Base-by-base conservation (phyloP, 2,888 invertebrate genomes). In the Choristoneura rosaceana region DNA sequence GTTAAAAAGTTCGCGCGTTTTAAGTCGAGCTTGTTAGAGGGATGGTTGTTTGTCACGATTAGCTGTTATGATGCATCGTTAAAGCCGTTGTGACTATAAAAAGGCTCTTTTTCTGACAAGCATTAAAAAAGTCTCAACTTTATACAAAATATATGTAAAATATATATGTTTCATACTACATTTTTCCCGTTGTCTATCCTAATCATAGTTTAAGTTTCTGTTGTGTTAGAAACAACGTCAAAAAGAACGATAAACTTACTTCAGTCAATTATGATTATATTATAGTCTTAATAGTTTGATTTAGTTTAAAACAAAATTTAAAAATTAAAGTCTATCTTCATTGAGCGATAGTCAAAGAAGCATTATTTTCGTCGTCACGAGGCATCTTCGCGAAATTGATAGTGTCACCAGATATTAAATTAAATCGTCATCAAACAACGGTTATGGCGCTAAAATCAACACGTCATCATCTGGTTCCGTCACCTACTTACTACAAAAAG, bases 1-100 rank as follows among this genome's bases (percentile, higher is more conserved):
- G 77, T 78, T 80, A 80, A 81, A 81, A 82, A 78, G 68, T 79
- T 78, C 68, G 45, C 69, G 62, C 69, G 68, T 73, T 73, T 73
- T 15, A 55, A 68, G 50, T 45, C 38, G 47, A n/a, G 9, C 25
- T 66, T 55, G 55, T 41, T 55, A 41, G 17, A 66, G 25, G 41
- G 38, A 55, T 66, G 41, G 55, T 14, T 52, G 55, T 47, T 71
- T 68, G 71, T 68, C 71, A 71, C 71, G 71, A 67, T 66, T 55
- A 66, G 38, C 45, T n/a, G 66, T 41, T 65, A 55, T 55, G 55
- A 55, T 25, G 59, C 59, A 38, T 38, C 59, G 59, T 59, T 55
- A 55, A 55, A 17, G 5, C 50, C 50, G 50, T 9, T 52, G 52
- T 15, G 9, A 52, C 52, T 52, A 52, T 52, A 55, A 55, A 55